Evolutionary conservation across 2,888 invertebrate genomes (phyloP).

Genomic region (Andrena flavipes): DNA sequence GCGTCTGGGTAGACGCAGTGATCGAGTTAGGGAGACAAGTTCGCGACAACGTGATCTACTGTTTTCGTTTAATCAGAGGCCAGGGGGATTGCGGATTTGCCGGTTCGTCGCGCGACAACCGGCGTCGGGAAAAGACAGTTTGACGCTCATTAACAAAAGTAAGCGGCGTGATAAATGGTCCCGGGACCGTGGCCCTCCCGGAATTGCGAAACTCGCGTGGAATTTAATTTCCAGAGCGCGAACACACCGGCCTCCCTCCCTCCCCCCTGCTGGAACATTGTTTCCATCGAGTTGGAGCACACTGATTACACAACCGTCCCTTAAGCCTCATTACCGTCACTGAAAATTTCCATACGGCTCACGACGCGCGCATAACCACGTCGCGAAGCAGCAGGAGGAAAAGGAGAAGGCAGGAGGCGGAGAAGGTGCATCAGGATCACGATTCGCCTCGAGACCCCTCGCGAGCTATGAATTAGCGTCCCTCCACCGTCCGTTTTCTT

Average conservation of each 20-base stretch:
- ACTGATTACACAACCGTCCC: constrained; percentile 64
- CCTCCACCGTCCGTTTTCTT: constrained; percentile 53
- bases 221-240: constrained; percentile 66
- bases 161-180: constrained; percentile 58
- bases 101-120: constrained; percentile 6
- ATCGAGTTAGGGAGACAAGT: constrained; percentile 36
- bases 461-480: constrained; percentile 67
- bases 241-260: constrained; percentile 20
- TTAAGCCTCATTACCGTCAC: constrained; percentile 64
- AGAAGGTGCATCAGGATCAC: constrained; percentile 52
- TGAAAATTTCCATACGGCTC: constrained; percentile 64
- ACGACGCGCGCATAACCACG: constrained; percentile 28
- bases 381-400: background rate
- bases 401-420: background rate
- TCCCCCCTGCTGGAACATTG: constrained; percentile 25
- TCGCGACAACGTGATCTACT: constrained; percentile 30
- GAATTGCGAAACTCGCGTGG: constrained; percentile 58
- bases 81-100: constrained; percentile 9
- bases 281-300: constrained; percentile 53
- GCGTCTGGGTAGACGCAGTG: background rate
- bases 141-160: constrained; percentile 65
- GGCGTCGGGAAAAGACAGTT: constrained; percentile 46
- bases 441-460: constrained; percentile 54
- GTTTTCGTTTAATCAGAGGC: constrained; percentile 44
- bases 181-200: constrained; percentile 23